These are phyloP conservation scores for Ryuthela nishihirai DNA, from an alignment of 2,888 invertebrate genomes.

Conservation along the genomic window DNA sequence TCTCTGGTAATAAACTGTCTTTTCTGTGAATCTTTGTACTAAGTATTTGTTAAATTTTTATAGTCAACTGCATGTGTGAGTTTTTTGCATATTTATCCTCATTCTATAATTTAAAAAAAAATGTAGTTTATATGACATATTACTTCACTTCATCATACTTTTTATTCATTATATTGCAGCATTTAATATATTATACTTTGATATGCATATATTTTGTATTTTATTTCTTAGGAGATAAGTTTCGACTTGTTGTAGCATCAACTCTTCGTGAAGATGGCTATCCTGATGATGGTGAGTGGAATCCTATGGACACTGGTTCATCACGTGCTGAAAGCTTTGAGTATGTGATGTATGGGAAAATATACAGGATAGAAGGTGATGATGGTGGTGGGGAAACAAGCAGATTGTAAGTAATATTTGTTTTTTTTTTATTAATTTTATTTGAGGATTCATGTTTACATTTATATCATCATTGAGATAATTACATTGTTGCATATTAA, in stretches of 20 bases:
- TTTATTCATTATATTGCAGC: too few species aligned
- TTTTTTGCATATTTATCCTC: too few species aligned
- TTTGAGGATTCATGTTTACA: background rate
- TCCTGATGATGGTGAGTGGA: constrained; percentile 93
- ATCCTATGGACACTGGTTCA: constrained; percentile 69
- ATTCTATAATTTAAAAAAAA: too few species aligned
- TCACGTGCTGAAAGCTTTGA: constrained; percentile 96
- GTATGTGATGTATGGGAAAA: constrained; percentile 98
- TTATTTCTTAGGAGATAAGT: constrained; percentile 58
- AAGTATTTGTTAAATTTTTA: too few species aligned
- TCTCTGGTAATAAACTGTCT: too few species aligned
- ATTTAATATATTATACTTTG: too few species aligned
- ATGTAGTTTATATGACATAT: too few species aligned
- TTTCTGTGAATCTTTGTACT: too few species aligned
- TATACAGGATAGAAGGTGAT: constrained; percentile 96
- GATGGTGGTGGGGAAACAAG: constrained; percentile 82
- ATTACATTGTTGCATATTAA: background rate
- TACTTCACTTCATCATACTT: too few species aligned
- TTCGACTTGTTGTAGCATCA: constrained; percentile 89
- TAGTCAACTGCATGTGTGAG: too few species aligned
- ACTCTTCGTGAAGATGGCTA: constrained; percentile 95
- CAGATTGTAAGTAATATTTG: constrained; percentile 60
- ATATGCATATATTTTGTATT: constrained; percentile 3
- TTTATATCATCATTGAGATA: background rate
- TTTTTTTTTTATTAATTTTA: background rate